These are phyloP conservation scores for Megaceryle alcyon DNA, from an alignment of 2,797 vertebrate species.

Conservation along the genomic window DNA sequence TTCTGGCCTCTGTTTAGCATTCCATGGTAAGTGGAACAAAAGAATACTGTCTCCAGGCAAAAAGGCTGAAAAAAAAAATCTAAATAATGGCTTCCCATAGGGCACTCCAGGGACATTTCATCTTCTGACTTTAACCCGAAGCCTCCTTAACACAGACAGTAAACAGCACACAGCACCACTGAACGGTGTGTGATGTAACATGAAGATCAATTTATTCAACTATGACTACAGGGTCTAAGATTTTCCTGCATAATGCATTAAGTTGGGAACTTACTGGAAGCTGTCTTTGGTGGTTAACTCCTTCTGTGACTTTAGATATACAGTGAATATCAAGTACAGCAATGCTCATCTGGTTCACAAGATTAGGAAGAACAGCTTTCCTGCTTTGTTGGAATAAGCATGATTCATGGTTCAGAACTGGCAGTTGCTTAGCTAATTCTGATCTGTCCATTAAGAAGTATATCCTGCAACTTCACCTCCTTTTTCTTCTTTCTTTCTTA, in stretches of 20 bases:
- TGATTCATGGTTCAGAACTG: neutral
- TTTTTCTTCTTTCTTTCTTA: neutral
- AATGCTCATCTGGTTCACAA: neutral
- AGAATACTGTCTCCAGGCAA: constrained; percentile 13
- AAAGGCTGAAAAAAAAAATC: constrained; percentile 18
- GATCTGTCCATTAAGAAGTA: neutral
- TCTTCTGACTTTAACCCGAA: neutral
- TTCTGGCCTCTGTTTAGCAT: neutral
- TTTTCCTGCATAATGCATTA: constrained; percentile 21
- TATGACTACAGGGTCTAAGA: neutral
- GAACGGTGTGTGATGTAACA: neutral
- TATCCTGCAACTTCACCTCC: neutral
- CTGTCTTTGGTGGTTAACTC: neutral
- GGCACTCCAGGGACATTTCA: constrained; percentile 9
- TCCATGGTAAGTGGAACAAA: neutral
- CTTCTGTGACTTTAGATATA: neutral
- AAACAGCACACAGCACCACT: neutral
- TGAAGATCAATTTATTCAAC: neutral
- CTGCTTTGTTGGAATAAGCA: neutral
- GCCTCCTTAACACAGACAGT: neutral
- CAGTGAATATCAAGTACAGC: neutral
- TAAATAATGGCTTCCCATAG: constrained; percentile 46
- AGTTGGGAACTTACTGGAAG: constrained; percentile 28
- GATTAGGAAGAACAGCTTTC: neutral
- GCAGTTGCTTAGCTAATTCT: neutral